phyloP scores from a whole-genome alignment of 2,797 vertebrate genomes.

The Melanotaenia maccullochi region DNA sequence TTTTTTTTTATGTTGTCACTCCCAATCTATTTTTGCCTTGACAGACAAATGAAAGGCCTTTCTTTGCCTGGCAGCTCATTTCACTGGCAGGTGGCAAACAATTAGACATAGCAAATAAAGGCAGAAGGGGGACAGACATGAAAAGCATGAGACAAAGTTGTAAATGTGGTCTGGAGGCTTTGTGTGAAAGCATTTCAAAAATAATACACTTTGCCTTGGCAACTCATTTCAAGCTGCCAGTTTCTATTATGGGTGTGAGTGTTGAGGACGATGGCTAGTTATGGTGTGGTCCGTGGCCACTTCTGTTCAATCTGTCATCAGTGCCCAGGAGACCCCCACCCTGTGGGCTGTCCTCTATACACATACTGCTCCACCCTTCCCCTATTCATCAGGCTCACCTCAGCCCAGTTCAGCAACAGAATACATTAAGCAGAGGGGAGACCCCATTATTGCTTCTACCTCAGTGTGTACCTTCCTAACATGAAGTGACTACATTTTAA shows the following conservation, averaged over 20 bases:
- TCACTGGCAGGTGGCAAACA: slow-evolving; percentile 99
- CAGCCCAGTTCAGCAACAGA: slow-evolving; percentile 81
- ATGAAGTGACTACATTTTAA: slow-evolving; percentile 12
- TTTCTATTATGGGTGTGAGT: slow-evolving; percentile 93
- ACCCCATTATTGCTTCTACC: slow-evolving; percentile 63
- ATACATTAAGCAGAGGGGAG: slow-evolving; percentile 82
- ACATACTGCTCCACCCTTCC: slow-evolving; percentile 60
- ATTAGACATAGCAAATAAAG: slow-evolving; percentile 99
- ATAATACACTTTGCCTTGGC: slow-evolving; percentile 96
- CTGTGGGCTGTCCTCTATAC: slow-evolving; percentile 56
- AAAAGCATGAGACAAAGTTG: slow-evolving; percentile 96
- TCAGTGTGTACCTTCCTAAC: slow-evolving; percentile 41
- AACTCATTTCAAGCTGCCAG: slow-evolving; percentile 99
- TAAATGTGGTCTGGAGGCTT: slow-evolving; percentile 89
- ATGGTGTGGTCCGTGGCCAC: slow-evolving; percentile 83
- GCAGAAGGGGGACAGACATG: slow-evolving; percentile 88
- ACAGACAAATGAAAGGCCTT: slow-evolving; percentile 94
- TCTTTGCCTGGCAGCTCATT: slow-evolving; percentile 92
- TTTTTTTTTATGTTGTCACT: slow-evolving; percentile 98
- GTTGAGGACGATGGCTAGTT: slow-evolving; percentile 91
- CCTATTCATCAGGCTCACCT: slow-evolving; percentile 90
- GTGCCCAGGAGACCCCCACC: slow-evolving; percentile 92
- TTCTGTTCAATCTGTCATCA: slow-evolving; percentile 99
- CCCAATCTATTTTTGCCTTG: slow-evolving; percentile 90
- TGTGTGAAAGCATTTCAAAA: slow-evolving; percentile 99